These are phyloP conservation scores for Proterorhinus semilunaris DNA, from an alignment of 2,113 vertebrate species.

Conservation along the genomic window DNA sequence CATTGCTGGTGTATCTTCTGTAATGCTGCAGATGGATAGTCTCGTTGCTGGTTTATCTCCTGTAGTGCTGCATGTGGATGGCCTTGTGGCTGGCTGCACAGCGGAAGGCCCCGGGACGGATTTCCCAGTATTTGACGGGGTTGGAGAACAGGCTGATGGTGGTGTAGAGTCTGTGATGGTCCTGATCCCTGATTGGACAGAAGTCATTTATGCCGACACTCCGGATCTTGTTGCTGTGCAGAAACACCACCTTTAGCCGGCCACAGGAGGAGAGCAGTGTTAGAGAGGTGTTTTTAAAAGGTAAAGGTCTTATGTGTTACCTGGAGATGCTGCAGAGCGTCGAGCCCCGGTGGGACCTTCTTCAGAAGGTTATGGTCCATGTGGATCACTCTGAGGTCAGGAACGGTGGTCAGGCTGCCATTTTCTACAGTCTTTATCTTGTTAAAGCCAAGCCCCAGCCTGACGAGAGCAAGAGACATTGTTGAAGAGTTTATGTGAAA, in stretches of 20 bases:
- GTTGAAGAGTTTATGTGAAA: no score
- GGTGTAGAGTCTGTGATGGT: slow-evolving; percentile 87
- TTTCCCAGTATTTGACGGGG: slow-evolving; percentile 91
- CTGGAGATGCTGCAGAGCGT: slow-evolving; percentile 89
- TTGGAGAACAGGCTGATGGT: slow-evolving; percentile 96
- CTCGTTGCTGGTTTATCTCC: slow-evolving; percentile 61
- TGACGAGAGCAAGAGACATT: slow-evolving; percentile 52
- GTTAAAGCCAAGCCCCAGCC: slow-evolving; percentile 90
- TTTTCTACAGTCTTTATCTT: slow-evolving; percentile 94
- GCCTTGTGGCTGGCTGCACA: slow-evolving; percentile 87
- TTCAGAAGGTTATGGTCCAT: slow-evolving; percentile 92
- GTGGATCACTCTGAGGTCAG: slow-evolving; percentile 89
- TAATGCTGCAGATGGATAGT: neutral
- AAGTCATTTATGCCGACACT: slow-evolving; percentile 93
- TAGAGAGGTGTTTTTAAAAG: neutral
- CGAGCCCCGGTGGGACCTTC: slow-evolving; percentile 86
- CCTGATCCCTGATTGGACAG: slow-evolving; percentile 78
- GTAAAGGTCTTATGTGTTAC: slow-evolving; percentile 60
- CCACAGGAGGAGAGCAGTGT: neutral
- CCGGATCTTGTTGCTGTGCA: slow-evolving; percentile 90
- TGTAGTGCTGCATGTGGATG: slow-evolving; percentile 90
- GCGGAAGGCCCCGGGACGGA: slow-evolving; percentile 90
- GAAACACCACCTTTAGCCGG: slow-evolving; percentile 85
- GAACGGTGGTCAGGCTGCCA: slow-evolving; percentile 84
- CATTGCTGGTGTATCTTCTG: neutral